Percentiles rank a stretch among this genome's conserved stretches.
These are phyloP conservation scores for Indicator indicator DNA, from an alignment of 2,113 vertebrate genomes.

Conservation along the genomic window DNA sequence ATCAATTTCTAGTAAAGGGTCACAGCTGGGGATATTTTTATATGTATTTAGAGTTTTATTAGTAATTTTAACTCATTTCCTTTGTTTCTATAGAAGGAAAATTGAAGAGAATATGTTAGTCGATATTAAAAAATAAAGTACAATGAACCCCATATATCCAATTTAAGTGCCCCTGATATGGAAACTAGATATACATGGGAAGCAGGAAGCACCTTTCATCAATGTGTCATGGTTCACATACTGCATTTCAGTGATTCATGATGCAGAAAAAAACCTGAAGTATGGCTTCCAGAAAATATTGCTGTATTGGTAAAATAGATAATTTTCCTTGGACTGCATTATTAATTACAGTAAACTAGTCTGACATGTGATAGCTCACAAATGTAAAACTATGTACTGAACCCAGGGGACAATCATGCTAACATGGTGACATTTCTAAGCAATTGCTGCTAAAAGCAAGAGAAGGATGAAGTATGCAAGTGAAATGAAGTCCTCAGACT, in stretches of 20 bases:
- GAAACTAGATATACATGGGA: slow-evolving; percentile 8
- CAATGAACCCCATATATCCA: not conserved
- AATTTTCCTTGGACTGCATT: not conserved
- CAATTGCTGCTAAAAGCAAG: not conserved
- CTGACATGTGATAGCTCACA: not conserved
- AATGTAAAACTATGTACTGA: not conserved
- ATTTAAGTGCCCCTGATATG: slow-evolving; percentile 1
- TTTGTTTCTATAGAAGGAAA: slow-evolving; percentile 7
- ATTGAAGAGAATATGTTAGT: not conserved
- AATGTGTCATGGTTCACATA: not conserved
- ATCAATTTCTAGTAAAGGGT: not conserved
- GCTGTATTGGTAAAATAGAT: not conserved
- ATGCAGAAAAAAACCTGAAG: not conserved
- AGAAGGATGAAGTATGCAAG: not conserved
- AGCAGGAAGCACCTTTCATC: not conserved
- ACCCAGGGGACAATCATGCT: not conserved
- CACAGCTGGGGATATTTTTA: not conserved
- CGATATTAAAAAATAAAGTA: slow-evolving; percentile 43
- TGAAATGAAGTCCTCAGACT: not conserved
- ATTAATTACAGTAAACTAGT: not conserved
- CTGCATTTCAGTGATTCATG: not conserved
- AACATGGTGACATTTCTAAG: not conserved
- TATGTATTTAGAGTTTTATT: slow-evolving; percentile 20
- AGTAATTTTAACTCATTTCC: slow-evolving; percentile 25
- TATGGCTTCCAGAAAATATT: not conserved